A percentile compares a stretch with the other conserved stretches of the same genome.
Evolutionary conservation across 2,113 vertebrate genomes (phyloP).

Genomic region (Neoarius graeffei): DNA sequence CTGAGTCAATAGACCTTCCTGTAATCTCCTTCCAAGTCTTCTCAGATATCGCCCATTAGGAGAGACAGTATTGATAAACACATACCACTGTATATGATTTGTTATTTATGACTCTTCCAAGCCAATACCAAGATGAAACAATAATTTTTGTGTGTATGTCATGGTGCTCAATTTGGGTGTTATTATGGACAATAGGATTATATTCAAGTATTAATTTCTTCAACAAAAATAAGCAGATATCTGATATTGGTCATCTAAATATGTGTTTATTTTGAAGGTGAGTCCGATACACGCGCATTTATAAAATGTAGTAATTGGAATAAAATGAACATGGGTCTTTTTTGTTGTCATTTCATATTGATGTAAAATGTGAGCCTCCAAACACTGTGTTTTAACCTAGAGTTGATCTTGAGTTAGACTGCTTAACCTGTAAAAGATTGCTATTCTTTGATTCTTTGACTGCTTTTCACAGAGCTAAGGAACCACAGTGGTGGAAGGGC

Average conservation of each 20-base stretch:
- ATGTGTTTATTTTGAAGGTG: not conserved
- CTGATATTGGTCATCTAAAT: not conserved
- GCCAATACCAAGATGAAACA: constrained; percentile 29
- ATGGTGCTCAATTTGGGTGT: not conserved
- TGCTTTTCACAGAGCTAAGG: constrained; percentile 57
- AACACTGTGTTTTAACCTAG: not conserved
- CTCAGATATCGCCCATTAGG: constrained; percentile 66
- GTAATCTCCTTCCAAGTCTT: constrained; percentile 68
- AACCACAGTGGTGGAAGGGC: constrained; percentile 66
- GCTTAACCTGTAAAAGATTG: constrained; percentile 42
- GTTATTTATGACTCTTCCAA: constrained; percentile 39
- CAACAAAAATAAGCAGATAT: not conserved
- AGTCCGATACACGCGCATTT: not conserved
- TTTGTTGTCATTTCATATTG: not conserved
- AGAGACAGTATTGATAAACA: constrained; percentile 66
- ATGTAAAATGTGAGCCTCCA: not conserved
- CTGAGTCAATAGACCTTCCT: constrained; percentile 75
- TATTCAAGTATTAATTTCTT: not conserved
- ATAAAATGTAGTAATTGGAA: not conserved
- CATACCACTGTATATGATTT: constrained; percentile 62
- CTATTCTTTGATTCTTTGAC: constrained; percentile 36
- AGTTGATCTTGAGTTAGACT: not conserved
- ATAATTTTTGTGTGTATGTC: not conserved
- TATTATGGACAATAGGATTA: not conserved
- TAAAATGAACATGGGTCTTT: not conserved